Evolutionary conservation across 2,797 vertebrate genomes (phyloP).

Genomic region (Malurus leucopterus): DNA sequence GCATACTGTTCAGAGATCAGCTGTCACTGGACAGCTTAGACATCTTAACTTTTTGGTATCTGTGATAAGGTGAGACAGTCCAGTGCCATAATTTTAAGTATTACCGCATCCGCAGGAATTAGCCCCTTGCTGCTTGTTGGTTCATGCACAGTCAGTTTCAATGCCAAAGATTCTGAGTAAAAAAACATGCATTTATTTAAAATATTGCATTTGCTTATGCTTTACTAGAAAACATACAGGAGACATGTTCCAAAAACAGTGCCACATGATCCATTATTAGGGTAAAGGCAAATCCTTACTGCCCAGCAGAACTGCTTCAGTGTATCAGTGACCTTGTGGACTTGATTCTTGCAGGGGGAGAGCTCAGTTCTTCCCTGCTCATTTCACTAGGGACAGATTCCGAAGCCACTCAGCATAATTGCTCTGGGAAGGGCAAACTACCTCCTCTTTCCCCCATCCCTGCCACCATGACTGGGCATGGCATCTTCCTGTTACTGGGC

Average conservation of each 20-base stretch:
- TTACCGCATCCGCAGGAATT: not conserved
- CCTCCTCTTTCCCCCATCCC: not conserved
- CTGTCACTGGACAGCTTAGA: not conserved
- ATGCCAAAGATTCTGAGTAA: not conserved
- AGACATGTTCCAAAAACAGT: not conserved
- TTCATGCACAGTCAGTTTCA: not conserved
- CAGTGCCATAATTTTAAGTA: not conserved
- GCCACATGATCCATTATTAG: not conserved
- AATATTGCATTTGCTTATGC: not conserved
- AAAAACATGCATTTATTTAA: not conserved
- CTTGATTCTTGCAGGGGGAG: not conserved
- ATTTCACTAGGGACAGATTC: not conserved
- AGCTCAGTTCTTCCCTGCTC: not conserved
- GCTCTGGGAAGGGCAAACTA: not conserved
- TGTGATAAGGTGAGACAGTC: not conserved
- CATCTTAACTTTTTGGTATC: not conserved
- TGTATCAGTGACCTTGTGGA: not conserved
- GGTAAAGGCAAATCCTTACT: not conserved
- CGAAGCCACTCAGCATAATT: not conserved
- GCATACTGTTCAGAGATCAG: not conserved
- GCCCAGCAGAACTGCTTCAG: not conserved
- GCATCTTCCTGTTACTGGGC: not conserved
- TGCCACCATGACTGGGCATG: accelerated
- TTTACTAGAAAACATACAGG: not conserved
- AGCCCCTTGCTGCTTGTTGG: not conserved